phyloP scores from a whole-genome alignment of 35 echinoderm and acorn worm genomes.

The Holothuria glaberrima region DNA sequence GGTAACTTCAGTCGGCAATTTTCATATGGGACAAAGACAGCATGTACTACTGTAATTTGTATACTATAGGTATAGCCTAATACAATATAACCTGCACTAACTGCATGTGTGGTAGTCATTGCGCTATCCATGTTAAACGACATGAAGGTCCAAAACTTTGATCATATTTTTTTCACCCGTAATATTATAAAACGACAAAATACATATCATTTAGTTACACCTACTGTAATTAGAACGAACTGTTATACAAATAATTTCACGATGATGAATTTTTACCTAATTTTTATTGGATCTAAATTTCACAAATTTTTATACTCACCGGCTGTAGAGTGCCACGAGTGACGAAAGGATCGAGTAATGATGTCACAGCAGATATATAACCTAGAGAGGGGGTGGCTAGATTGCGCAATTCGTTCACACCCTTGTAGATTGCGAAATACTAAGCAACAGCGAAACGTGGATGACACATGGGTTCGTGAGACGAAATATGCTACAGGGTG shows the following conservation, averaged over 20 bases:
- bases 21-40: too few species aligned
- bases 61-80: too few species aligned
- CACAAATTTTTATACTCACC: neutral
- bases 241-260: neutral
- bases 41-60: too few species aligned
- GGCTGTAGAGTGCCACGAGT: constrained; percentile 25
- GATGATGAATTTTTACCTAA: neutral
- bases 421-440: constrained; percentile 17
- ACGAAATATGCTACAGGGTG: neutral
- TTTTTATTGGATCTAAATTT: neutral
- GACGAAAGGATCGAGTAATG: constrained; percentile 29
- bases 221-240: neutral
- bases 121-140: neutral
- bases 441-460: neutral
- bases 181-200: neutral
- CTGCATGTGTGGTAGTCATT: neutral
- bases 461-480: neutral
- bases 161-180: neutral
- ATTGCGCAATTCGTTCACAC: constrained; percentile 18
- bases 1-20: too few species aligned
- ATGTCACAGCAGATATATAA: constrained; percentile 39
- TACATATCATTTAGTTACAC: neutral
- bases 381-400: neutral
- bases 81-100: too few species aligned
- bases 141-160: neutral